Evolutionary conservation across 2,888 invertebrate species (phyloP).

Genomic region (Synergus japonicus): DNA sequence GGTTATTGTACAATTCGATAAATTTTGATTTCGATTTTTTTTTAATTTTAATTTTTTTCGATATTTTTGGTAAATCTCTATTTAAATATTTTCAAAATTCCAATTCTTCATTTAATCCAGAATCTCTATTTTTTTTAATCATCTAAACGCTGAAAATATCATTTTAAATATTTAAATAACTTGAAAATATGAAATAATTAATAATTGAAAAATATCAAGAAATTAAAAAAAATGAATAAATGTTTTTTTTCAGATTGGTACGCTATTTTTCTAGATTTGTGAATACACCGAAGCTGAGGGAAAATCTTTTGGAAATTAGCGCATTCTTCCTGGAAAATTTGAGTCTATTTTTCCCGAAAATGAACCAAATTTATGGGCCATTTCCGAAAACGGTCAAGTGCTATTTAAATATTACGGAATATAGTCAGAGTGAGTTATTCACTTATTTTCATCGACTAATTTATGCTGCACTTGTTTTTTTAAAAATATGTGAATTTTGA

Average conservation of each 20-base stretch:
- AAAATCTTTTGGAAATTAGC: constrained; percentile 81
- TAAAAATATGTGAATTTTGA: too few relatives aligned
- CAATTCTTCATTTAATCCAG: background rate
- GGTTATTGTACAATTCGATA: too few relatives aligned
- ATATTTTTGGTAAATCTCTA: too few relatives aligned
- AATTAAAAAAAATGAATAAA: background rate
- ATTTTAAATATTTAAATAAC: background rate
- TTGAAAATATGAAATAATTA: background rate
- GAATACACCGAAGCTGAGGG: constrained; percentile 85
- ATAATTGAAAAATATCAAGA: background rate
- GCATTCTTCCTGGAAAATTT: constrained; percentile 82
- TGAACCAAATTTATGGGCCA: constrained; percentile 74
- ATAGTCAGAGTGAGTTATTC: constrained; percentile 78
- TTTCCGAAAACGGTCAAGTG: constrained; percentile 76
- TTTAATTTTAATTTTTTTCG: too few relatives aligned
- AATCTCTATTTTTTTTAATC: background rate
- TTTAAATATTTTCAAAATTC: background rate
- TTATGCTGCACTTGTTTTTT: too few relatives aligned
- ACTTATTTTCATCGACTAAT: background rate
- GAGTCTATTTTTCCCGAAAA: constrained; percentile 78
- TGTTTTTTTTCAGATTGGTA: constrained; percentile 24
- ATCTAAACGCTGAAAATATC: background rate
- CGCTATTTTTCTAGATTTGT: constrained; percentile 80
- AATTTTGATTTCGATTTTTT: too few relatives aligned
- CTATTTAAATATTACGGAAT: constrained; percentile 84